Conservation (phyloP, 2,797 vertebrate genomes). For the Phoeniculus purpureus region DNA sequence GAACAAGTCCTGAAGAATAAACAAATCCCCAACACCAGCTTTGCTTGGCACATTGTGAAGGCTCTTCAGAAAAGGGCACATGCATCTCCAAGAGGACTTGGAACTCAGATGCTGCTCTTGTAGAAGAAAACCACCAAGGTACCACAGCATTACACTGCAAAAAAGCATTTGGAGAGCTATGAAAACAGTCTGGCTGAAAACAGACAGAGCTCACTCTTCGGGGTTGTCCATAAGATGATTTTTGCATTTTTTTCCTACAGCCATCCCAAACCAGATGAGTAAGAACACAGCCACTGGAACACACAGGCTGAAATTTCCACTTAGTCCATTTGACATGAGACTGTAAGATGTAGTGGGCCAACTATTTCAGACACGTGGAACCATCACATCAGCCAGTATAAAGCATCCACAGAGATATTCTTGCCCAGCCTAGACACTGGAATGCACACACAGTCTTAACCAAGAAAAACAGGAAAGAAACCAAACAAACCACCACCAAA, state of each 20-base stretch:
- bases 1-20: neutral
- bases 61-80: slow-evolving; percentile 20
- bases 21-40: slow-evolving; percentile 22
- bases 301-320: neutral
- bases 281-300: neutral
- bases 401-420: neutral
- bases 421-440: neutral
- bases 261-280: neutral
- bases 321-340: neutral
- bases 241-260: neutral
- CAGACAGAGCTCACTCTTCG: neutral
- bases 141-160: neutral
- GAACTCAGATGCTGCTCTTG: neutral
- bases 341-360: rapidly evolving
- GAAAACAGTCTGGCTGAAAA: neutral
- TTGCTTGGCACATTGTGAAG: neutral
- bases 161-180: neutral
- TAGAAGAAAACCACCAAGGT: neutral
- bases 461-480: neutral
- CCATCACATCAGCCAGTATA: neutral
- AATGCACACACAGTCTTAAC: neutral
- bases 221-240: neutral
- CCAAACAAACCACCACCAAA: neutral
- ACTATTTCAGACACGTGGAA: neutral
- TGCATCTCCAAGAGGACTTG: neutral